Percentiles rank a stretch among this genome's conserved stretches.
phyloP scores from a whole-genome alignment of 2,888 invertebrate species.

The Corbicula japonica region DNA sequence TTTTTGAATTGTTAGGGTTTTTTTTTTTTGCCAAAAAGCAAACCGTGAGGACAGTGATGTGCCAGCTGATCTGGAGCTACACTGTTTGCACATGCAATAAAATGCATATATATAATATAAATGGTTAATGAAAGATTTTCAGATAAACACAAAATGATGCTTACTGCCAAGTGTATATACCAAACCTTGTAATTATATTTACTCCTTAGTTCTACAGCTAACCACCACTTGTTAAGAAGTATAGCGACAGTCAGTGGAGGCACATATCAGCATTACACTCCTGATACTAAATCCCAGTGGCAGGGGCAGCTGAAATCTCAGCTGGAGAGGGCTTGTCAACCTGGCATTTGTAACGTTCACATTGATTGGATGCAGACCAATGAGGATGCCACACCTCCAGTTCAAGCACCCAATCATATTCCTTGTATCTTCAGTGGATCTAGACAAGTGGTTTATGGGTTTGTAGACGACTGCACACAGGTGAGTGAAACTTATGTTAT shows the following conservation, averaged over 20 bases:
- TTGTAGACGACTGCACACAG: slow-evolving; percentile 84
- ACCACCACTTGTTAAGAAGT: slow-evolving; percentile 68
- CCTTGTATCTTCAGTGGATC: slow-evolving; percentile 84
- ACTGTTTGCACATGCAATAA: no score
- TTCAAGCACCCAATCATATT: slow-evolving; percentile 83
- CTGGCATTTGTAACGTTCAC: slow-evolving; percentile 80
- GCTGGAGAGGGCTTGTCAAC: slow-evolving; percentile 80
- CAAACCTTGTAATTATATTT: background rate
- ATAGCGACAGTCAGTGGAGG: slow-evolving; percentile 81
- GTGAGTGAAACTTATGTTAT: no score
- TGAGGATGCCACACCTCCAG: slow-evolving; percentile 69
- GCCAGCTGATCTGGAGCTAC: no score
- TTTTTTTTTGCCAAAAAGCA: no score
- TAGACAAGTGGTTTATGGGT: slow-evolving; percentile 85
- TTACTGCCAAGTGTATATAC: no score
- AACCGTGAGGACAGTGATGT: no score
- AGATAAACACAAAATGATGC: no score
- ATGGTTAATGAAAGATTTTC: no score
- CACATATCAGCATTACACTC: slow-evolving; percentile 80
- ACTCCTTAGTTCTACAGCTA: slow-evolving; percentile 26
- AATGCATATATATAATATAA: no score
- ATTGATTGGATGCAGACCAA: slow-evolving; percentile 83
- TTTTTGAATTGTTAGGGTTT: no score
- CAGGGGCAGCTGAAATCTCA: slow-evolving; percentile 76
- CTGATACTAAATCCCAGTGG: slow-evolving; percentile 83